phyloP scores from a whole-genome alignment of 2,797 vertebrate genomes.

The Acestrorhynchus altus region DNA sequence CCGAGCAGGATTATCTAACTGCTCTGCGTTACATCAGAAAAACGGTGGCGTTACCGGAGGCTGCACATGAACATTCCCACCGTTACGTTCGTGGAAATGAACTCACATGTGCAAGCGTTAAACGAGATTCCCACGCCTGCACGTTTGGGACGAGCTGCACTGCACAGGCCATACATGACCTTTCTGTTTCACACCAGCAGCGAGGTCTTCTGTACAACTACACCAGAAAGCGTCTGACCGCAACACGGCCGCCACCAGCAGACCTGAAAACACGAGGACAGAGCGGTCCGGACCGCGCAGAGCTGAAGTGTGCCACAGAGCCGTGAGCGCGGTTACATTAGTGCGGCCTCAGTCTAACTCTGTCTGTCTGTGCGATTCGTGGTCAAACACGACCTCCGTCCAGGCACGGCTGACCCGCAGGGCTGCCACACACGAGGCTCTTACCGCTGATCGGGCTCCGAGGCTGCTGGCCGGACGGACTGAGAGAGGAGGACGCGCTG shows the following conservation, averaged over 20 bases:
- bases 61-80: not conserved
- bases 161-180: not conserved
- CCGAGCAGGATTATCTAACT: not conserved
- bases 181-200: not conserved
- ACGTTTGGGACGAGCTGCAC: not conserved
- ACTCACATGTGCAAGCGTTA: not conserved
- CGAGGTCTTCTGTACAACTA: not conserved
- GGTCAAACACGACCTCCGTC: not conserved
- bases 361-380: not conserved
- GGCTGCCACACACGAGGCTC: conserved; percentile 8
- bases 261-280: not conserved
- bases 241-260: not conserved
- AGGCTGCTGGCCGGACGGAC: conserved; percentile 49
- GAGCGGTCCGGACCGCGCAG: not conserved
- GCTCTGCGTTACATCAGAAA: conserved; percentile 24
- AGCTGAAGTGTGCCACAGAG: not conserved
- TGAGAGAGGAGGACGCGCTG: conserved; percentile 62
- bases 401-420: not conserved
- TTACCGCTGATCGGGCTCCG: conserved; percentile 67
- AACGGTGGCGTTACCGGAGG: not conserved
- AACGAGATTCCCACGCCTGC: not conserved
- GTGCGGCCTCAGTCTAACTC: not conserved
- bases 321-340: not conserved
- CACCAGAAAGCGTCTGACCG: not conserved
- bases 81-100: not conserved